phyloP scores from a whole-genome alignment of 1,140 invertebrate genomes.

The Drosophila ercepeae region DNA sequence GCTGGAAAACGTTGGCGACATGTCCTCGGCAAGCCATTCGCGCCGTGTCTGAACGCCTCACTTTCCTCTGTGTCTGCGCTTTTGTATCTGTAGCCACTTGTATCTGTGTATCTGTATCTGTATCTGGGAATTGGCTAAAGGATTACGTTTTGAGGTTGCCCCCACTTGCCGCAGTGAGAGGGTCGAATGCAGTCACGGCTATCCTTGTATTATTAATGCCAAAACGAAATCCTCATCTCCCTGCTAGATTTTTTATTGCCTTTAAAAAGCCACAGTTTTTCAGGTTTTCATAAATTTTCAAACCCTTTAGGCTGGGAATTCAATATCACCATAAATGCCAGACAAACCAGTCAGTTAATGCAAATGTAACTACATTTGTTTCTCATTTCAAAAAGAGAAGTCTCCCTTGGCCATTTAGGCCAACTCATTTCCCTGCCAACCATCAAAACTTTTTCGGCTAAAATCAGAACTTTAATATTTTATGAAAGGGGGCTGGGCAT shows the following conservation, averaged over 20 bases:
- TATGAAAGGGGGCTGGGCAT: conserved; percentile 21
- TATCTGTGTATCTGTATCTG: conserved; percentile 14
- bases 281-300: neutral
- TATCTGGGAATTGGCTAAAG: conserved; percentile 67
- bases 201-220: conserved; percentile 64
- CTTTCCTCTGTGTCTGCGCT: conserved; percentile 26
- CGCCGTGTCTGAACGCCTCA: conserved; percentile 16
- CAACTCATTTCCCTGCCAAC: conserved; percentile 34
- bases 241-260: neutral
- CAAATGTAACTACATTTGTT: conserved; percentile 1
- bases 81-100: conserved; percentile 14
- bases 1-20: conserved; percentile 74
- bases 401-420: conserved; percentile 33
- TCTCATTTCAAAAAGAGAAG: neutral
- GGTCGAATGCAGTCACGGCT: conserved; percentile 17
- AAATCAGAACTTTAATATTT: conserved; percentile 75
- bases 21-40: conserved; percentile 41
- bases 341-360: neutral
- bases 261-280: neutral
- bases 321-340: conserved; percentile 1
- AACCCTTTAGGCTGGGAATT: neutral
- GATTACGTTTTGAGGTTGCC: conserved; percentile 65
- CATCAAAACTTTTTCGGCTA: conserved; percentile 33
- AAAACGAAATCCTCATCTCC: conserved; percentile 52
- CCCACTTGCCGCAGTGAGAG: conserved; percentile 9